phyloP scores from a whole-genome alignment of 92 coral and sea anemone species.

The Siderastrea siderea region DNA sequence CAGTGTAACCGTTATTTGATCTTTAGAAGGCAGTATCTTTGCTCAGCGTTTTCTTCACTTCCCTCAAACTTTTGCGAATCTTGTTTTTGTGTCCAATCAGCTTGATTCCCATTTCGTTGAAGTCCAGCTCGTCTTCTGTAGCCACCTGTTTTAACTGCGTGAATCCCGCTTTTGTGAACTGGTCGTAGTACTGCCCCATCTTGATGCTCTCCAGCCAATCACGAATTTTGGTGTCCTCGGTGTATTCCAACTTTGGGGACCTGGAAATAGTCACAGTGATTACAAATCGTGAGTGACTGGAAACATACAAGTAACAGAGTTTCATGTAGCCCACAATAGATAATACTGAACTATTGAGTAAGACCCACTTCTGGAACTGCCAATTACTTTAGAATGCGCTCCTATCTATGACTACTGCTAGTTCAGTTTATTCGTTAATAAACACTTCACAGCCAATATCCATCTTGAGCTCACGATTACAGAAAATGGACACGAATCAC shows the following conservation, averaged over 20 bases:
- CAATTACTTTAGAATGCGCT: too few relatives aligned
- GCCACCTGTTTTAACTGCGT: constrained; percentile 67
- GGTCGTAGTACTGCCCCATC: constrained; percentile 82
- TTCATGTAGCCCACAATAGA: too few relatives aligned
- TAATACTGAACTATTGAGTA: too few relatives aligned
- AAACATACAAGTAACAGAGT: too few relatives aligned
- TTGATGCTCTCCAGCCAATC: constrained; percentile 96
- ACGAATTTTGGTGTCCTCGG: constrained; percentile 63
- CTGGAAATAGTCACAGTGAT: constrained; percentile 39
- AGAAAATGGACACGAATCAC: too few relatives aligned
- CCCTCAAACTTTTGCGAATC: constrained; percentile 87
- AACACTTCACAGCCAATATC: too few relatives aligned
- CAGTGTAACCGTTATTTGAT: not conserved
- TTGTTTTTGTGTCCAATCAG: constrained; percentile 95
- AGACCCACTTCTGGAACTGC: too few relatives aligned
- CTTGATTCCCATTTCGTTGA: constrained; percentile 81
- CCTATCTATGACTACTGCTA: too few relatives aligned
- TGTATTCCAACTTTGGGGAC: constrained; percentile 75
- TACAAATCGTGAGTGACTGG: not conserved
- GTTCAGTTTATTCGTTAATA: too few relatives aligned
- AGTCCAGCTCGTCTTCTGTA: constrained; percentile 78
- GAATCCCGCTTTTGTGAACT: constrained; percentile 82
- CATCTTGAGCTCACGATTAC: too few relatives aligned
- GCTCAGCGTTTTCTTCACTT: constrained; percentile 54
- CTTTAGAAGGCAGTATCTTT: not conserved